A percentile compares a stretch with the other conserved stretches of the same genome.
These are phyloP conservation scores for Nicator chloris DNA, from an alignment of 2,113 vertebrate genomes.

Conservation along the genomic window DNA sequence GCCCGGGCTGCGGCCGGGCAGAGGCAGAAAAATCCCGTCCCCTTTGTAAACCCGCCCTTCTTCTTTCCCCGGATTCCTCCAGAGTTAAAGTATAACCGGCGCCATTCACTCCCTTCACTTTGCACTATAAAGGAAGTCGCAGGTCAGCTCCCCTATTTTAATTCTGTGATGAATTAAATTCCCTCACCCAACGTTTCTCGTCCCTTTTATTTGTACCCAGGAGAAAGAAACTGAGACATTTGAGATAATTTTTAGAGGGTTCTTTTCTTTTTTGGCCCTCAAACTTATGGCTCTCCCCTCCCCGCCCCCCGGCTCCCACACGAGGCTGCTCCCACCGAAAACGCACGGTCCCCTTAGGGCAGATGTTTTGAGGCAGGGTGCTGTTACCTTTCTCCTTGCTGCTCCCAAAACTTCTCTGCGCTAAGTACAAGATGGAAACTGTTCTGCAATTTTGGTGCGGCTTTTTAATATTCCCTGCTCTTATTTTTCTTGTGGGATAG, in stretches of 20 bases:
- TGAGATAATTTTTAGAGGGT: background rate
- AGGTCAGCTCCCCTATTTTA: slow-evolving; percentile 74
- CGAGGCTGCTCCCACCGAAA: background rate
- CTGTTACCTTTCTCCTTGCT: background rate
- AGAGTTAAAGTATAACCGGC: slow-evolving; percentile 97
- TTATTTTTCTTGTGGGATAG: background rate
- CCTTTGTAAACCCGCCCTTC: slow-evolving; percentile 75
- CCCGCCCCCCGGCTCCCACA: background rate
- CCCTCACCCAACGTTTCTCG: slow-evolving; percentile 44
- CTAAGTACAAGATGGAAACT: background rate
- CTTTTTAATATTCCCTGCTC: background rate
- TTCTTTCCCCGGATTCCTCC: slow-evolving; percentile 69
- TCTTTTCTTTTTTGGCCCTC: background rate
- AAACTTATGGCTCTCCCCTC: background rate
- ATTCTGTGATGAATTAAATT: slow-evolving; percentile 64
- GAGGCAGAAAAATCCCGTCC: slow-evolving; percentile 61
- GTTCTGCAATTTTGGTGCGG: background rate
- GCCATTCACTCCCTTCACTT: slow-evolving; percentile 83
- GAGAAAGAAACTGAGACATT: slow-evolving; percentile 13
- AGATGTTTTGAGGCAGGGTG: background rate
- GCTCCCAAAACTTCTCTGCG: background rate
- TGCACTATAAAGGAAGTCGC: slow-evolving; percentile 77
- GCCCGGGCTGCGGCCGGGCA: slow-evolving; percentile 58
- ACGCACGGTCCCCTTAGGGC: background rate
- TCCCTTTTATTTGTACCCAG: slow-evolving; percentile 8